phyloP scores from a whole-genome alignment of 2,113 vertebrate genomes.

The Meles meles region DNA sequence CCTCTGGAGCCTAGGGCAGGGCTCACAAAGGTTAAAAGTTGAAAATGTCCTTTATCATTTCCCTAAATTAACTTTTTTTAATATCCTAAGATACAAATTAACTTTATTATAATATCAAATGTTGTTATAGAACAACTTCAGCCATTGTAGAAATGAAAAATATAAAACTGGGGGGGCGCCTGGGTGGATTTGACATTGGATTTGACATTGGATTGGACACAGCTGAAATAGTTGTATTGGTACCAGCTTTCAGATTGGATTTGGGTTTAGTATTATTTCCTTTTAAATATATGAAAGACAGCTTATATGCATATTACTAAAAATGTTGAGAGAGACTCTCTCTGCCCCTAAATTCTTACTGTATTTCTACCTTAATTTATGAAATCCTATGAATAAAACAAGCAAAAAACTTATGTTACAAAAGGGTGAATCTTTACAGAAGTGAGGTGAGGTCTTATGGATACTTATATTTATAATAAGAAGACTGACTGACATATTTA shows the following conservation, averaged over 20 bases:
- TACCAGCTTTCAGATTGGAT: neutral
- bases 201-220: neutral
- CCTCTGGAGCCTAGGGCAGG: neutral
- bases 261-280: neutral
- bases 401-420: neutral
- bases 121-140: neutral
- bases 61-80: neutral
- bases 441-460: neutral
- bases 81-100: neutral
- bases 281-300: neutral
- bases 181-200: too few relatives aligned
- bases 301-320: neutral
- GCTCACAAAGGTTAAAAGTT: neutral
- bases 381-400: neutral
- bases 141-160: neutral
- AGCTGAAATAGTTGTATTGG: neutral
- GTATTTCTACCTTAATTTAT: neutral
- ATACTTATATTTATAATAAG: neutral
- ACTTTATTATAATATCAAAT: neutral
- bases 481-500: neutral
- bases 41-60: neutral
- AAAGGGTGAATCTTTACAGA: neutral
- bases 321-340: neutral
- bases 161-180: neutral
- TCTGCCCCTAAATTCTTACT: neutral